Evolutionary conservation across 2,113 vertebrate species (phyloP), one percentile per base, ranked within the genome.

Genomic region (Nothobranchius kuhntae): DNA sequence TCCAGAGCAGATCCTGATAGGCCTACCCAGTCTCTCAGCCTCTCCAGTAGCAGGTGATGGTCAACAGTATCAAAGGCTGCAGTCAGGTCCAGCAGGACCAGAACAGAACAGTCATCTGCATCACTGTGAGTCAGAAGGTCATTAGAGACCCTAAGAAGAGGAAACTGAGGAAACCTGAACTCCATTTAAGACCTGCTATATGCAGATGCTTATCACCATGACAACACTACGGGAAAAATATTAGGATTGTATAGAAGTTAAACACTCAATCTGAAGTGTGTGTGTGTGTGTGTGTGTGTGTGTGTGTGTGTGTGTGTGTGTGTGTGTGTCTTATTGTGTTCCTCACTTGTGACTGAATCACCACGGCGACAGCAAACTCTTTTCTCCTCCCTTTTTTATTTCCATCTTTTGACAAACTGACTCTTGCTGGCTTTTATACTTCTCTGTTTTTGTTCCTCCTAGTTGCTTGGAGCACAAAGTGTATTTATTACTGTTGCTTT

Each of bases 151-250:
- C 21, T 21, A 21, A 21, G 21, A 21, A 21, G 21, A 21, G 21
- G 21, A 21, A 21, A 21, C 21, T 21, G 21, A 21, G 21, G 21
- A 21, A 21, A 21, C 21, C 66, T 74, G 46, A 68, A 68, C 59
- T 53, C 59, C 35, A 17, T 56, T 66, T 53, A 64, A 81, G 74
- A 42, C 73, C 36, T 40, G 36, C 24, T 1, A 1, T 24, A 57
- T 58, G 56, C 58, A 51, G 46, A 83, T 67, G 65, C 70, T n/a
- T 54, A 80, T 84, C 74, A 55, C 81, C 79, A 83, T 84, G 79
- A 69, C 75, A 86, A 84, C 70, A 0, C 61, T 64, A 77, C 30
- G 13, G 38, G 59, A 72, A 66, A 68, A 71, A 59, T 21, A 53
- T 1, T 14, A 7, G 14, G 11, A 14, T 21, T 4, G 3, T 55